Conservation (phyloP, 2,797 vertebrate species). For the Coregonus suidteri region DNA sequence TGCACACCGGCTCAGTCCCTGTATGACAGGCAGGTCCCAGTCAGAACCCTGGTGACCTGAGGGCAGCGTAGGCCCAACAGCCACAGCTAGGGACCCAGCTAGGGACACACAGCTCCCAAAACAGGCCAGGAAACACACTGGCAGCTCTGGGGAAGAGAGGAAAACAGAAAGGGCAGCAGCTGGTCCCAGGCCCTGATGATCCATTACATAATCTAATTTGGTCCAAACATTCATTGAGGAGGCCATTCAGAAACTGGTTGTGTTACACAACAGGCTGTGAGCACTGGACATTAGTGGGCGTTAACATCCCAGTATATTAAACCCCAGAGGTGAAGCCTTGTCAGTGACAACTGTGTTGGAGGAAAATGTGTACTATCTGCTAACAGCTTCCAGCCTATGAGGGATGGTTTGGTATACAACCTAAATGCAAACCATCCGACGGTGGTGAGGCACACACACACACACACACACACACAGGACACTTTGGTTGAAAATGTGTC, state of each 20-base stretch:
- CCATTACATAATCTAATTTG: conserved; percentile 50
- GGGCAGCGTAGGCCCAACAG: too few species aligned
- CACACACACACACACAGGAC: too few species aligned
- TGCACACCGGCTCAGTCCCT: too few species aligned
- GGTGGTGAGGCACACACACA: too few species aligned
- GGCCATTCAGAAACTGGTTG: conserved; percentile 26
- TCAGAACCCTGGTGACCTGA: too few species aligned
- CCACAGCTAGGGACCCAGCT: neutral
- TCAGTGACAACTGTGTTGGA: neutral
- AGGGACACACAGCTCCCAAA: neutral
- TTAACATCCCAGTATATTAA: neutral
- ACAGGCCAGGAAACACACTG: conserved; percentile 13
- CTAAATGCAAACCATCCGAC: neutral
- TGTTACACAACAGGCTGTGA: neutral
- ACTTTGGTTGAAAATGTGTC: too few species aligned
- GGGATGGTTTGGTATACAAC: conserved; percentile 7
- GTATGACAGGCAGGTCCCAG: too few species aligned
- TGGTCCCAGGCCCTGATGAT: conserved; percentile 35
- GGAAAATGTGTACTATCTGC: neutral
- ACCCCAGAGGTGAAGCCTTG: neutral
- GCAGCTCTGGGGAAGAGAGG: conserved; percentile 5
- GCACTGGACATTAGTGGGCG: neutral
- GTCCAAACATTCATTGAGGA: conserved; percentile 30
- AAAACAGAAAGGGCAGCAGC: conserved; percentile 13
- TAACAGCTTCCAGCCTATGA: neutral